Evolutionary conservation across 1,140 invertebrate genomes (phyloP).

Genomic region (Nebria ingens): DNA sequence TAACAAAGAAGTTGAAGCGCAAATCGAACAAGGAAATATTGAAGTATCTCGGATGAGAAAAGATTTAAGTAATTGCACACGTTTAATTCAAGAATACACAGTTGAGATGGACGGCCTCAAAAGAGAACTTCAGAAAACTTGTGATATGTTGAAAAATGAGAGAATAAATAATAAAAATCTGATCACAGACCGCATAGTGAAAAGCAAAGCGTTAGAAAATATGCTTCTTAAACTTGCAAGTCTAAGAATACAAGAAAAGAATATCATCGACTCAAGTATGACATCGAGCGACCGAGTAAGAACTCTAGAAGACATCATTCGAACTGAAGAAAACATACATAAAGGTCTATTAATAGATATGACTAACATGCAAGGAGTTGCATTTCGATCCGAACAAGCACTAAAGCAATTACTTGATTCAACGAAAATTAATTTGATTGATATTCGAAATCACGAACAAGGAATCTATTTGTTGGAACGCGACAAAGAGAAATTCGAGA

Average conservation of each 20-base stretch:
- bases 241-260: constrained; percentile 15
- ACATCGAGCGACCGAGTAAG: constrained; percentile 22
- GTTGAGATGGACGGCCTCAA: constrained; percentile 20
- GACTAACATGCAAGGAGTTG: constrained; percentile 22
- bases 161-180: constrained; percentile 17
- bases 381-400: constrained; percentile 21
- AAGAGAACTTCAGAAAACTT: constrained; percentile 17
- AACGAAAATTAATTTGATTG: constrained; percentile 21
- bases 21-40: constrained; percentile 21
- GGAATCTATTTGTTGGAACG: constrained; percentile 20
- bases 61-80: constrained; percentile 20
- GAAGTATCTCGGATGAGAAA: not conserved
- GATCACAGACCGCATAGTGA: constrained; percentile 19
- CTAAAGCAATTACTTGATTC: constrained; percentile 20
- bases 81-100: constrained; percentile 17
- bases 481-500: constrained; percentile 23
- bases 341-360: constrained; percentile 21
- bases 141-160: constrained; percentile 24
- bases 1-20: constrained; percentile 24
- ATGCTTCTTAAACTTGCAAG: constrained; percentile 12
- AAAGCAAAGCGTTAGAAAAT: constrained; percentile 13
- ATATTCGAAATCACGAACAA: constrained; percentile 19
- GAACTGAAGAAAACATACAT: constrained; percentile 21
- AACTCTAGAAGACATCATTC: constrained; percentile 24
- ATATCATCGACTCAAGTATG: constrained; percentile 18